Evolutionary conservation across 2,113 vertebrate genomes (phyloP), one percentile per base, ranked within the genome.

Genomic region (Oreochromis tanganicae): DNA sequence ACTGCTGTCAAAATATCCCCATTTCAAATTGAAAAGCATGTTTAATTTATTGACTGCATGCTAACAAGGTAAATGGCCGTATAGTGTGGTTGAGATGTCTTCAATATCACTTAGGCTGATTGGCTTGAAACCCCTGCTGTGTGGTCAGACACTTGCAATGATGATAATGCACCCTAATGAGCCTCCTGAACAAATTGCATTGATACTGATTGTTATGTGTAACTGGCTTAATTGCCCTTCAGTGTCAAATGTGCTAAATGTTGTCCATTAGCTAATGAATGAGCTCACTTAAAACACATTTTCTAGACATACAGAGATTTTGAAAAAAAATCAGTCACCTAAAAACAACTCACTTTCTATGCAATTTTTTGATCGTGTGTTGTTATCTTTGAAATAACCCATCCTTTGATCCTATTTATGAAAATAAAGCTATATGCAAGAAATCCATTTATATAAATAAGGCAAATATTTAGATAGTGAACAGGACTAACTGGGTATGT

Each of bases 151-250:
- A 38, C 79, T 59, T 63, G 71, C 80, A 46, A 14, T 61, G 85
- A 88, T 34, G 81, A 80, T 93, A 86, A 91, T 81, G 88, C 83
- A 81, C 73, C 52, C 52, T 90, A 90, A 91, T 83, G 79, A 91
- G 85, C 81, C 32, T 52, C 34, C 41, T 36, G 43, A 17, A 81
- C 52, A 5, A 83, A 86, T 32, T 59, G 83, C 68, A 87, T 38
- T 63, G 81, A 81, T 83, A 19, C 36, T 29, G 61, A 87, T 80
- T 88, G 86, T 80, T 85, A 52, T 36, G 17, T 56, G 80, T 19
- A 87, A 79, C 38, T 5, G 6, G 0, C 27, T 66, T 91, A 73
- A 90, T 85, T 87, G 73, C 19, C 24, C 38, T 61, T 50, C 43
- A 8, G 34, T 82, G 80, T 85, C 66, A 85, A 10, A 85, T 41